Evolutionary conservation across 2,113 vertebrate species (phyloP), one percentile per base, ranked within the genome.

Genomic region (Entomyzon cyanotis): DNA sequence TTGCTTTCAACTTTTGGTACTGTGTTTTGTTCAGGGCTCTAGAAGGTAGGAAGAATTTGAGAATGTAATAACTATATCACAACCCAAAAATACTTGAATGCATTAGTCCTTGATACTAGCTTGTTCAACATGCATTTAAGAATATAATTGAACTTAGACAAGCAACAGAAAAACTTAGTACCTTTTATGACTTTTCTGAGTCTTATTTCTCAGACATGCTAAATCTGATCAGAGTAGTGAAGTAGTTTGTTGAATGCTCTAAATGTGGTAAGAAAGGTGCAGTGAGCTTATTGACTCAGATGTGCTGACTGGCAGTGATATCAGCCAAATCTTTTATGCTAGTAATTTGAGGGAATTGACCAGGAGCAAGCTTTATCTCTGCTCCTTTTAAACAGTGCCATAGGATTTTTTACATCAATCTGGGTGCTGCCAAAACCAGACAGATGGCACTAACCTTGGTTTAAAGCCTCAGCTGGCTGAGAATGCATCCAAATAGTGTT

Each of bases 361-460:
- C 67, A 82, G 85, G 89, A 39, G 60, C 53, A 70, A 87, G 59
- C 46, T 94, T 89, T 77, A 46, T 65, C 59, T 88, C 71, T 41
- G 24, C 60, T 71, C 55, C 77, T 74, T 88, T 87, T 65, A 5
- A 58, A 82, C 87, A 42, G 33, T 65, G 42, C 65, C 89, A 53
- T 25, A 74, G 76, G 31, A 47, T 78, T 87, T 88, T 93, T 91
- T 75, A 85, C 49, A 44, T 81, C 89, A 71, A 22, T 77, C 63
- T 95, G 89, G 39, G 59, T 63, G 89, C 89, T 96, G 84, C 92
- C 85, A 85, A 73, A 76, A 58, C 9, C 64, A 96, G 73, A 90
- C 96, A 97, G 95, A 96, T 97, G 93, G 93, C 53, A 64, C 64
- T 73, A 73, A 87, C 85, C 87, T 95, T 90, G 84, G 83, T 93